Conservation (phyloP, 2,113 vertebrate species). For the Melozone crissalis region DNA sequence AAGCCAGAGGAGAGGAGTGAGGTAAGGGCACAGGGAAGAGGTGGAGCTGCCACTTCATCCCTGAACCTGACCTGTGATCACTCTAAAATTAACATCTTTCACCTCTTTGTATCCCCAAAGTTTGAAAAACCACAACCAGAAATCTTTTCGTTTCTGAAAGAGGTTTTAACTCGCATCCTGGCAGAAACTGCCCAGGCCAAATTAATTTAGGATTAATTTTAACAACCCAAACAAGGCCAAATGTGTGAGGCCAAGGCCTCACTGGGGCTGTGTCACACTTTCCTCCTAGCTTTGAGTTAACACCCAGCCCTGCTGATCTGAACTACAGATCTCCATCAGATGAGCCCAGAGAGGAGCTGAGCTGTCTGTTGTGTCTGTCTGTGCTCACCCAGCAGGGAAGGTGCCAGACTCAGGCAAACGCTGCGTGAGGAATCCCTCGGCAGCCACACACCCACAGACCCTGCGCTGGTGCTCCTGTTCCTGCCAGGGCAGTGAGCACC, state of each 20-base stretch:
- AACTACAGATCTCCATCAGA: neutral
- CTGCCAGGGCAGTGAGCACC: neutral
- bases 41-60: neutral
- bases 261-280: neutral
- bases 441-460: fast-evolving
- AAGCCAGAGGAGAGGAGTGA: neutral
- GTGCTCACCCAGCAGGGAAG: neutral
- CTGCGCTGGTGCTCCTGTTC: fast-evolving
- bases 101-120: neutral
- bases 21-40: neutral
- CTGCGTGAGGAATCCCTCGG: neutral
- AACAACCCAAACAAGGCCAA: neutral
- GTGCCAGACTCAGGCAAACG: neutral
- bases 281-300: fast-evolving
- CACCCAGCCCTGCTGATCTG: neutral
- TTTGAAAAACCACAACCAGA: neutral
- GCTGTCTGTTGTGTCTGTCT: neutral
- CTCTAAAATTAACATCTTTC: neutral
- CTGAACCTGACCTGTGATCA: neutral
- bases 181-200: neutral
- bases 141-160: neutral
- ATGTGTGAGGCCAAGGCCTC: neutral
- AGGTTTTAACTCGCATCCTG: neutral
- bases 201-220: neutral
- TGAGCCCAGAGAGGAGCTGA: neutral